phyloP scores from a whole-genome alignment of 2,797 vertebrate genomes.

The Hemibagrus guttatus region DNA sequence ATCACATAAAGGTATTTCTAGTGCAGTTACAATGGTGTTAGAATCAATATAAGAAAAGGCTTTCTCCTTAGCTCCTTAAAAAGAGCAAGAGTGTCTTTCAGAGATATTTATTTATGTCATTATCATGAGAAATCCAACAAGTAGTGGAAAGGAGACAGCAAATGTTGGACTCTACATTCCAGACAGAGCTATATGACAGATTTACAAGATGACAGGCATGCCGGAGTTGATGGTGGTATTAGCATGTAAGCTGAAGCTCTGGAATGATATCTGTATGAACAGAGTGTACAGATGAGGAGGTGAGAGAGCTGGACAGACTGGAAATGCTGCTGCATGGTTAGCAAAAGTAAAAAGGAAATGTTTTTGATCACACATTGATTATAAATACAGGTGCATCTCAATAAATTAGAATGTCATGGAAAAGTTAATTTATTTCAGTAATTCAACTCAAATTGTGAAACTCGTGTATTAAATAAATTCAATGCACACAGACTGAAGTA shows the following conservation, averaged over 20 bases:
- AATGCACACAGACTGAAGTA: too few relatives aligned
- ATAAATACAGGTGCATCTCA: too few relatives aligned
- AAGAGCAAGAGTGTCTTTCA: neutral
- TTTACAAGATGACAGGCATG: neutral
- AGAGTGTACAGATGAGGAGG: neutral
- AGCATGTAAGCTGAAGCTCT: neutral
- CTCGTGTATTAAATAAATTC: too few relatives aligned
- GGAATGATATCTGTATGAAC: neutral
- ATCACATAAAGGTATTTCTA: neutral
- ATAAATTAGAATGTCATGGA: too few relatives aligned
- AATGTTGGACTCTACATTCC: neutral
- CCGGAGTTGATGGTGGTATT: neutral
- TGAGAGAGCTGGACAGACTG: neutral
- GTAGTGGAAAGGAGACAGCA: neutral
- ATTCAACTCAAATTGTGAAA: too few relatives aligned
- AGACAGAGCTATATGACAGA: neutral
- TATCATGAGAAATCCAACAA: neutral
- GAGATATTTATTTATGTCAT: neutral
- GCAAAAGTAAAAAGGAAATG: neutral
- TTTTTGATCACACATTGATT: neutral
- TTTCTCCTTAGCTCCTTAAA: too few relatives aligned
- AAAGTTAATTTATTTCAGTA: too few relatives aligned
- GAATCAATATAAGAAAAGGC: neutral
- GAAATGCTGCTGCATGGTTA: neutral
- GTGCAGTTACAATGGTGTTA: neutral